Evolutionary conservation across 2,113 vertebrate genomes (phyloP).

Genomic region (Tinamus guttatus): DNA sequence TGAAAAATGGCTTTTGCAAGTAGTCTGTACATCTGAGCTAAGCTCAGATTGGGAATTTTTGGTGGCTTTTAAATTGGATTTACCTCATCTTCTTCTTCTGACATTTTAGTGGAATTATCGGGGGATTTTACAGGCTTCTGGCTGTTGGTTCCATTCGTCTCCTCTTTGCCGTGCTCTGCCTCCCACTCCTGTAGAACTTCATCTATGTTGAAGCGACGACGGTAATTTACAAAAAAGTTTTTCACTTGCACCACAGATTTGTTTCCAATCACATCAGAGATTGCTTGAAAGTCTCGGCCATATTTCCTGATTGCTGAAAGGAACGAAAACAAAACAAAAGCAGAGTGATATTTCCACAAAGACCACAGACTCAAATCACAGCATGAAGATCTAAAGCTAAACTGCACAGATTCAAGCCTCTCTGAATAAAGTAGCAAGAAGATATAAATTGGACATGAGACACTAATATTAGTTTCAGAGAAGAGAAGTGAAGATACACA

Average conservation of each 20-base stretch:
- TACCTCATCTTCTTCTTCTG: constrained; percentile 88
- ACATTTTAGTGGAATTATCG: constrained; percentile 80
- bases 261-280: constrained; percentile 98
- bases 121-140: constrained; percentile 87
- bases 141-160: constrained; percentile 78
- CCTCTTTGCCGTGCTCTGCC: constrained; percentile 91
- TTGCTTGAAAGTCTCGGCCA: constrained; percentile 94
- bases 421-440: background rate
- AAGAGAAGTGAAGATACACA: background rate
- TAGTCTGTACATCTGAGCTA: background rate
- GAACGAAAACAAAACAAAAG: background rate
- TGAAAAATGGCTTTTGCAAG: background rate
- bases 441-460: background rate
- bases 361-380: background rate
- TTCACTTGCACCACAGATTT: constrained; percentile 98
- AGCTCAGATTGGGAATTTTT: background rate
- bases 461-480: background rate
- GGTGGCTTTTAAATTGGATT: constrained; percentile 10
- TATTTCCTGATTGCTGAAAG: constrained; percentile 94
- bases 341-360: constrained; percentile 4
- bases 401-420: background rate
- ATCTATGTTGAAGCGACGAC: constrained; percentile 96
- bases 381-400: background rate
- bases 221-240: constrained; percentile 98
- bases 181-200: constrained; percentile 98